Evolutionary conservation across 2,888 invertebrate species (phyloP).

Genomic region (Drosophila atripex): DNA sequence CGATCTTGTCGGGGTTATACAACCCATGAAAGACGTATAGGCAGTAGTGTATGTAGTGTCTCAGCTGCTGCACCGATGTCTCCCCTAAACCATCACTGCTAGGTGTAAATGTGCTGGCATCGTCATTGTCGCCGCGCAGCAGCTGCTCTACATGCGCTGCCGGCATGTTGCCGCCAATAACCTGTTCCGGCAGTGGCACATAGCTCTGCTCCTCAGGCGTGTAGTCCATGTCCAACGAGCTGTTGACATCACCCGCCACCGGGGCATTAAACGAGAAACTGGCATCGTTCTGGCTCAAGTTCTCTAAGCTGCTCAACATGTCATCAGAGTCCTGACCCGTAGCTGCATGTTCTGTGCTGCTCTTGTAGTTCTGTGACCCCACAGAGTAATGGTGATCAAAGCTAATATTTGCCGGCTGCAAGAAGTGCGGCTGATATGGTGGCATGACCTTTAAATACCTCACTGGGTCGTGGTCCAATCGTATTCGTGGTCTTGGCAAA

Average conservation of each 20-base stretch:
- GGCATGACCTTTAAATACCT: constrained; percentile 83
- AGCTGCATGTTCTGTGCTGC: constrained; percentile 69
- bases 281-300: constrained; percentile 81
- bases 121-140: constrained; percentile 43
- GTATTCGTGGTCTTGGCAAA: constrained; percentile 82
- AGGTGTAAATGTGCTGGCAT: constrained; percentile 64
- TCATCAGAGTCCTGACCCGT: constrained; percentile 82
- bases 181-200: constrained; percentile 71
- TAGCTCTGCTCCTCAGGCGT: constrained; percentile 82
- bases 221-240: constrained; percentile 77
- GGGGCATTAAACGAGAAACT: constrained; percentile 71
- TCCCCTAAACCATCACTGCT: constrained; percentile 50
- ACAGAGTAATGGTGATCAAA: constrained; percentile 70
- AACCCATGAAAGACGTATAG: constrained; percentile 84
- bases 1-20: constrained; percentile 82
- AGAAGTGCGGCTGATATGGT: constrained; percentile 80
- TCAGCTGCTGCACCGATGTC: constrained; percentile 61
- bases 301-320: constrained; percentile 82
- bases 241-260: constrained; percentile 52
- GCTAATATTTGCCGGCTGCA: constrained; percentile 80
- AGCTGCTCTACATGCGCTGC: constrained; percentile 30
- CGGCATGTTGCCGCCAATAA: constrained; percentile 3
- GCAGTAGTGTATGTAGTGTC: constrained; percentile 84
- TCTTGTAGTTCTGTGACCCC: constrained; percentile 71
- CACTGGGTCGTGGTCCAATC: constrained; percentile 81